Conservation (phyloP, 2,888 invertebrate genomes). For the Ametastegia equiseti region DNA sequence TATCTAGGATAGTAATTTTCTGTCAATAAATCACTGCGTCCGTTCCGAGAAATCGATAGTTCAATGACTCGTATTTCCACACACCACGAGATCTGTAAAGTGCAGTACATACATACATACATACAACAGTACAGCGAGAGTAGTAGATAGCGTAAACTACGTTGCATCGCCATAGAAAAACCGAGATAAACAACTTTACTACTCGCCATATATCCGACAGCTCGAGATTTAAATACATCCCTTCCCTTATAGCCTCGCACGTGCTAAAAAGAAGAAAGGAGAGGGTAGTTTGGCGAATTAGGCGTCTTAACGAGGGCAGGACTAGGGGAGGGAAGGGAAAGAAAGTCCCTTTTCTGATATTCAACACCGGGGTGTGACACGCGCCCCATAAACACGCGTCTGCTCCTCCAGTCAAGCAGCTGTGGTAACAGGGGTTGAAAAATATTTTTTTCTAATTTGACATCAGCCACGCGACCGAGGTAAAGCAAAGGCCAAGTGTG, state of each 20-base stretch:
- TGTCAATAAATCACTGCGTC: not conserved
- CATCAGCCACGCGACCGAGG: constrained; percentile 34
- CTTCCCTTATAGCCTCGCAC: too few species aligned
- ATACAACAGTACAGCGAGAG: not conserved
- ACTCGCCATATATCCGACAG: too few species aligned
- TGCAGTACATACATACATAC: not conserved
- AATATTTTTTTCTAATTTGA: constrained; percentile 11
- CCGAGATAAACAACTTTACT: too few species aligned
- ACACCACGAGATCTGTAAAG: not conserved
- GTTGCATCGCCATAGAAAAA: too few species aligned
- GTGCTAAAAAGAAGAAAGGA: too few species aligned
- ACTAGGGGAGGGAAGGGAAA: not conserved
- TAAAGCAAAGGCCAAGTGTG: not conserved
- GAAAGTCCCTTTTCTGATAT: not conserved
- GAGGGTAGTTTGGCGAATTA: not conserved
- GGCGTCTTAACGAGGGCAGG: not conserved
- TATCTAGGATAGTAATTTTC: not conserved
- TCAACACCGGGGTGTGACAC: constrained; percentile 19
- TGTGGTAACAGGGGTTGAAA: not conserved
- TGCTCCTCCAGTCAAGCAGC: not conserved
- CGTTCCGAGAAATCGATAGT: constrained; percentile 9
- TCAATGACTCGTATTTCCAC: constrained; percentile 7
- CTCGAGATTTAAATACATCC: too few species aligned
- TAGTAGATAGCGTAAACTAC: not conserved
- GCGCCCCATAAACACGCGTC: not conserved